A percentile compares a stretch with the other conserved stretches of the same genome.
These are phyloP conservation scores for Pipa parva DNA, from an alignment of 2,113 vertebrate species.

Conservation along the genomic window DNA sequence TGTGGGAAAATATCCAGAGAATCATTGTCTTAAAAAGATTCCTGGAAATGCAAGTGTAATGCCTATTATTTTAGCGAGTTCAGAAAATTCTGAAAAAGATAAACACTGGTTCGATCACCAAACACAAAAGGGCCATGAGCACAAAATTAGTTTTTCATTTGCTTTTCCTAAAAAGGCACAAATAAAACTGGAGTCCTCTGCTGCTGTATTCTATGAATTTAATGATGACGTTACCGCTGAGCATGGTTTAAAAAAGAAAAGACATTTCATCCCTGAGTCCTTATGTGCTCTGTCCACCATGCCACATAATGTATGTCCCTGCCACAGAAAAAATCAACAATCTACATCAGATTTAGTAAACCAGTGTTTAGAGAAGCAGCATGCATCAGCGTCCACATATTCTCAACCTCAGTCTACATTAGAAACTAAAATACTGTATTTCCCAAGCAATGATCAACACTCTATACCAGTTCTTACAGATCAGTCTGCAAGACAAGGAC, in stretches of 20 bases:
- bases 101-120: conserved; percentile 57
- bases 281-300: conserved; percentile 54
- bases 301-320: conserved; percentile 48
- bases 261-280: conserved; percentile 59
- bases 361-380: conserved; percentile 39
- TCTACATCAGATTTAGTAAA: conserved; percentile 42
- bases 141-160: conserved; percentile 78
- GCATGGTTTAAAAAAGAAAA: conserved; percentile 60
- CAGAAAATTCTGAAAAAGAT: conserved; percentile 46
- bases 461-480: conserved; percentile 40
- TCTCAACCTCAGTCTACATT: not conserved
- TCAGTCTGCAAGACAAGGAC: conserved; percentile 40
- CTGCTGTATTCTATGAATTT: conserved; percentile 77
- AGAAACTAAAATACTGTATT: conserved; percentile 18
- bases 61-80: conserved; percentile 39
- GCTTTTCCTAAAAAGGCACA: conserved; percentile 80
- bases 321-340: conserved; percentile 53
- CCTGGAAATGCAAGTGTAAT: conserved; percentile 45
- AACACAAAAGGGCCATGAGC: conserved; percentile 56
- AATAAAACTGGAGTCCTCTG: conserved; percentile 78
- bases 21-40: not conserved
- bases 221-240: conserved; percentile 64
- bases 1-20: conserved; percentile 47
- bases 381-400: not conserved
- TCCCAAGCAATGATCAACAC: conserved; percentile 53